Percentiles rank a stretch among this genome's conserved stretches.
phyloP scores from a whole-genome alignment of 2,888 invertebrate species.

The Idaea straminata region DNA sequence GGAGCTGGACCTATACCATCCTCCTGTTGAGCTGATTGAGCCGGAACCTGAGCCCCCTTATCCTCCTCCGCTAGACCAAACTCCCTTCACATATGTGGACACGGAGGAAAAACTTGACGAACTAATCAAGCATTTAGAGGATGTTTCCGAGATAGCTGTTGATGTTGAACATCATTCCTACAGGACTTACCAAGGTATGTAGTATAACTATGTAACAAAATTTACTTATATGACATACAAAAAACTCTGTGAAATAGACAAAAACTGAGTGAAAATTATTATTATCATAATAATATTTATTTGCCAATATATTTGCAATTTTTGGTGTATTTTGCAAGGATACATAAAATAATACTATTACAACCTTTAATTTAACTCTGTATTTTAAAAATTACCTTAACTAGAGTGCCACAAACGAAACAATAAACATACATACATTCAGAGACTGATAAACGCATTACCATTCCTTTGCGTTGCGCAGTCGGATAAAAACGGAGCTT shows the following conservation, averaged over 20 bases:
- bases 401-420: too few relatives aligned
- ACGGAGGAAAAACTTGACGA: slow-evolving; percentile 82
- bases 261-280: not conserved
- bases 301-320: too few relatives aligned
- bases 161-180: slow-evolving; percentile 97
- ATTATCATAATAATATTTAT: too few relatives aligned
- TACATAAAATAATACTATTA: too few relatives aligned
- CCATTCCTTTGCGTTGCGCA: too few relatives aligned
- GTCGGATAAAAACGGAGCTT: too few relatives aligned
- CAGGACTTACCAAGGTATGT: slow-evolving; percentile 90
- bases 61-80: slow-evolving; percentile 77
- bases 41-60: slow-evolving; percentile 55
- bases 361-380: too few relatives aligned
- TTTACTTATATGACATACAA: too few relatives aligned
- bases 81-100: slow-evolving; percentile 85
- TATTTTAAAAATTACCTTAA: too few relatives aligned
- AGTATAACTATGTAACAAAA: not conserved
- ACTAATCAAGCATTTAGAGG: slow-evolving; percentile 83
- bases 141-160: slow-evolving; percentile 88
- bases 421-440: too few relatives aligned
- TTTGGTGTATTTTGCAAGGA: too few relatives aligned
- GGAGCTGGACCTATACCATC: slow-evolving; percentile 88
- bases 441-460: too few relatives aligned
- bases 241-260: not conserved
- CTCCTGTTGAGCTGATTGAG: slow-evolving; percentile 75